These are phyloP conservation scores for Seira sanloemensis DNA, from an alignment of 2,888 invertebrate genomes.

Conservation along the genomic window DNA sequence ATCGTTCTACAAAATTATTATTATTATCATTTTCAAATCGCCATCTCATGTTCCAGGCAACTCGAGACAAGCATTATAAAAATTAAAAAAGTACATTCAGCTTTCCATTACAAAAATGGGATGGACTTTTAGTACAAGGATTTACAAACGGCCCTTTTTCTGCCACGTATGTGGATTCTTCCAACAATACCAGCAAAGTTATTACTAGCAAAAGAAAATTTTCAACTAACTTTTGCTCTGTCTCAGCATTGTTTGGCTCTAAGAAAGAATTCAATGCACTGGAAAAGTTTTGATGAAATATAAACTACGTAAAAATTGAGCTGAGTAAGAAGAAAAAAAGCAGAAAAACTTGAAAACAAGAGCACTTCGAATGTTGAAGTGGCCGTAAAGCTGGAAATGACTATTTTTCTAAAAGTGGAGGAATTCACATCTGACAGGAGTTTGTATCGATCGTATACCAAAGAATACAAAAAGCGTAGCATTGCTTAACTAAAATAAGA, in stretches of 20 bases:
- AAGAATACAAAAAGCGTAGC: background rate
- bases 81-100: background rate
- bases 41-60: too few relatives aligned
- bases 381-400: background rate
- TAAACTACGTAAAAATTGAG: background rate
- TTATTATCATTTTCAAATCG: too few relatives aligned
- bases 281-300: background rate
- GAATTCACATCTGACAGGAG: too few relatives aligned
- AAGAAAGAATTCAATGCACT: background rate
- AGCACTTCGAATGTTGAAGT: background rate
- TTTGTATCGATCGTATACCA: too few relatives aligned
- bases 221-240: too few relatives aligned
- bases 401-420: background rate
- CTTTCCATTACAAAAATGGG: background rate
- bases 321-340: background rate
- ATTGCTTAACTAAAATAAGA: background rate
- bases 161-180: too few relatives aligned
- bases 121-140: background rate
- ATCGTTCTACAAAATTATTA: background rate
- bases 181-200: too few relatives aligned
- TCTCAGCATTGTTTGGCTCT: too few relatives aligned
- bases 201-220: too few relatives aligned
- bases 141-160: too few relatives aligned
- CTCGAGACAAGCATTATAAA: background rate
- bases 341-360: background rate